Percentiles rank a stretch among this genome's conserved stretches.
phyloP scores from a whole-genome alignment of 2,797 vertebrate genomes.

The Sitta carolinensis region DNA sequence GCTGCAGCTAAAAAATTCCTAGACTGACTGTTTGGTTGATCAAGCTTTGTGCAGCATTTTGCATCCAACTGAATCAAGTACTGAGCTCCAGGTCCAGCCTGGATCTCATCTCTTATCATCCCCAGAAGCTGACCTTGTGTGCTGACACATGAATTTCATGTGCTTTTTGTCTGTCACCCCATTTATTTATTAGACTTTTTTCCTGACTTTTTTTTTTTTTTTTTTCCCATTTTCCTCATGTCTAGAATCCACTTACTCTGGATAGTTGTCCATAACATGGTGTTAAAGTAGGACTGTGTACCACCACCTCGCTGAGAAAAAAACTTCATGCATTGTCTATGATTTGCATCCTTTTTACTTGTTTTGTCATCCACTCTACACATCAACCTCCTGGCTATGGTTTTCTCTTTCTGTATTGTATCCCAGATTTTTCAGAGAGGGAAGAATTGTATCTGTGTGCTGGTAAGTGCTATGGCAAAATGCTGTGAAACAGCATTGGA shows the following conservation, averaged over 20 bases:
- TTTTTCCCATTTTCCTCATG: fast-evolving
- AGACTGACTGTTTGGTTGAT: background rate
- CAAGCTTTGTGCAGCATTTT: background rate
- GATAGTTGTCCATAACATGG: background rate
- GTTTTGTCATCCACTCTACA: background rate
- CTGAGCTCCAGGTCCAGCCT: background rate
- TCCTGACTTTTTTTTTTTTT: too few relatives aligned
- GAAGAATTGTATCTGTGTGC: background rate
- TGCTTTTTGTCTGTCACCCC: background rate
- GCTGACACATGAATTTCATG: background rate
- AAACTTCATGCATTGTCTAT: background rate
- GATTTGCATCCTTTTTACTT: background rate
- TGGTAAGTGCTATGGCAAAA: background rate
- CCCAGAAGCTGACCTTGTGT: background rate
- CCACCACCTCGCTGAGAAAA: background rate
- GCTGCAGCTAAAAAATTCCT: background rate
- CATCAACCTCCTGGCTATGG: background rate
- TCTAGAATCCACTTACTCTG: background rate
- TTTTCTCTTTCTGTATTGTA: background rate
- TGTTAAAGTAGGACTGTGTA: background rate
- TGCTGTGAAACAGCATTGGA: background rate
- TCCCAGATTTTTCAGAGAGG: background rate
- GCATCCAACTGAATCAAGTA: background rate
- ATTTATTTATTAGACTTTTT: background rate
- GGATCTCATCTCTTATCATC: background rate